phyloP scores from a whole-genome alignment of 23 tunicate genomes.

The Oikopleura albicans region DNA sequence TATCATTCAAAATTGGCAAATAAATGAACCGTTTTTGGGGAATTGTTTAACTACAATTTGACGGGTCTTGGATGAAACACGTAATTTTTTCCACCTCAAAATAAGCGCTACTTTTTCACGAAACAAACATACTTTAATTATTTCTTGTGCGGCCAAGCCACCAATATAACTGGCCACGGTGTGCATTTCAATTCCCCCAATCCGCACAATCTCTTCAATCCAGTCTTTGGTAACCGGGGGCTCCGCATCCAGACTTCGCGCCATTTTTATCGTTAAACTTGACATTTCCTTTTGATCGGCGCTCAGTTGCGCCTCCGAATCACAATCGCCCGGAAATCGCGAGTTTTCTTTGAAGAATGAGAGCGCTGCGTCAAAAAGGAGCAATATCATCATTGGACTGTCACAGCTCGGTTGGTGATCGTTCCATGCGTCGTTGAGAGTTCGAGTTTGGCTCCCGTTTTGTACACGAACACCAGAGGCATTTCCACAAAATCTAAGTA shows the following conservation, averaged over 20 bases:
- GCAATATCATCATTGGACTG: neutral
- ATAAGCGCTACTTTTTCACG: no score
- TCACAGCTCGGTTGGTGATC: neutral
- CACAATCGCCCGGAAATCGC: neutral
- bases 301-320: neutral
- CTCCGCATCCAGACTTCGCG: neutral
- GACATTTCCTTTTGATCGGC: neutral
- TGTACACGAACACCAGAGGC: neutral
- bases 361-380: neutral
- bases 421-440: neutral
- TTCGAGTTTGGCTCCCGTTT: neutral
- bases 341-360: neutral
- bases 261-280: neutral
- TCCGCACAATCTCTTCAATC: constrained; percentile 19
- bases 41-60: no score
- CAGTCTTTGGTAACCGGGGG: neutral
- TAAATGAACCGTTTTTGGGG: no score
- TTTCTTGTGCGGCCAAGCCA: constrained; percentile 75
- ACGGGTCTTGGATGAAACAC: no score
- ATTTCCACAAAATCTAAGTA: neutral
- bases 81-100: no score
- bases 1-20: no score
- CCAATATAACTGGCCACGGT: constrained; percentile 82
- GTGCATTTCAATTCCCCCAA: constrained; percentile 63
- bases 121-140: constrained; percentile 53